Conservation (phyloP, 1,140 invertebrate genomes). For the Calycopis cecrops region DNA sequence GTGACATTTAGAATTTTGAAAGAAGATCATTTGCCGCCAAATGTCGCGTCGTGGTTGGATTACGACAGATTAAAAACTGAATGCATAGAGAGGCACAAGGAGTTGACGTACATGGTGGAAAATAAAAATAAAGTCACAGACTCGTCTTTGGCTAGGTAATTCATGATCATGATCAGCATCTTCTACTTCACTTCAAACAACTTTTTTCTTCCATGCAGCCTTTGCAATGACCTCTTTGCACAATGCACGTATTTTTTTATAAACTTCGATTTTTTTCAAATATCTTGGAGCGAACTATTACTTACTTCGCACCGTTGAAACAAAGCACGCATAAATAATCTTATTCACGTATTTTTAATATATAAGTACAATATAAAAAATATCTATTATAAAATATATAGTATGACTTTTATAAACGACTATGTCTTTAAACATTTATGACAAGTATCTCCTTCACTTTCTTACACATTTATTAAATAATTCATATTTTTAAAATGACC, state of each 20-base stretch:
- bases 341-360: too few species aligned
- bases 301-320: background rate
- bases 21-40: conserved; percentile 52
- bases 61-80: conserved; percentile 70
- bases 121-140: conserved; percentile 48
- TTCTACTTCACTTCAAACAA: background rate
- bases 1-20: conserved; percentile 58
- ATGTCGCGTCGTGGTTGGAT: conserved; percentile 71
- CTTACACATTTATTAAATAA: too few species aligned
- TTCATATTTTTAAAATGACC: too few species aligned
- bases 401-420: too few species aligned
- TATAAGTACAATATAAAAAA: too few species aligned
- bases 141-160: conserved; percentile 44
- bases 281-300: background rate
- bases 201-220: conserved; percentile 16
- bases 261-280: background rate
- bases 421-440: too few species aligned
- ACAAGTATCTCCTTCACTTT: too few species aligned
- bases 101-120: conserved; percentile 54
- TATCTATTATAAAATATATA: too few species aligned
- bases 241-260: conserved; percentile 14
- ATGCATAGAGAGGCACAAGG: conserved; percentile 69
- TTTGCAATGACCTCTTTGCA: conserved; percentile 35
- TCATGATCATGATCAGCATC: conserved; percentile 6
- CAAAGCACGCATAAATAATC: too few species aligned